These are phyloP conservation scores for Diphyllodes magnificus DNA, from an alignment of 2,113 vertebrate genomes.

Conservation along the genomic window DNA sequence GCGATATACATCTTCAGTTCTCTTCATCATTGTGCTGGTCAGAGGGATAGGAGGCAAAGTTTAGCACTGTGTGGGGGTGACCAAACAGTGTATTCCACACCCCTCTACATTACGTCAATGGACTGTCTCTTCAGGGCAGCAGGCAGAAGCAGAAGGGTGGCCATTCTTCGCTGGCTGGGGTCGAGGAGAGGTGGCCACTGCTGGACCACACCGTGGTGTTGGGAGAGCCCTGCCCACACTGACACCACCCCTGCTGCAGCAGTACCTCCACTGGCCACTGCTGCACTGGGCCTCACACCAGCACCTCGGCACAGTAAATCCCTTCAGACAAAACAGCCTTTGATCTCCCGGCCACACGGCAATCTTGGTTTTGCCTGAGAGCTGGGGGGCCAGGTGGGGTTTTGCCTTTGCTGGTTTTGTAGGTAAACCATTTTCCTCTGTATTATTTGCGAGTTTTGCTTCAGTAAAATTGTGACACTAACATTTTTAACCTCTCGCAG, in stretches of 20 bases:
- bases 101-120: fast-evolving
- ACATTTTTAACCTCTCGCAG: neutral
- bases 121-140: neutral
- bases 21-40: neutral
- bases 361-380: neutral
- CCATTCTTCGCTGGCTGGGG: fast-evolving
- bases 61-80: neutral
- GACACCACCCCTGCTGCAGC: neutral
- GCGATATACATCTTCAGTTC: neutral
- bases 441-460: neutral
- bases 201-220: neutral
- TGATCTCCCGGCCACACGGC: neutral
- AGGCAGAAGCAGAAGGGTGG: too few relatives aligned
- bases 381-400: fast-evolving
- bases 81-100: neutral
- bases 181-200: neutral
- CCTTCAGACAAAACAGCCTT: fast-evolving
- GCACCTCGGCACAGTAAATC: neutral
- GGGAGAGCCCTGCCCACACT: neutral
- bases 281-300: neutral
- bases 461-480: neutral
- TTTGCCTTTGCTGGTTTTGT: neutral
- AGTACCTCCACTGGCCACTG: too few relatives aligned
- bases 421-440: neutral
- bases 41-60: neutral